Conservation (phyloP, 2,797 vertebrate species). For the Anas acuta region DNA sequence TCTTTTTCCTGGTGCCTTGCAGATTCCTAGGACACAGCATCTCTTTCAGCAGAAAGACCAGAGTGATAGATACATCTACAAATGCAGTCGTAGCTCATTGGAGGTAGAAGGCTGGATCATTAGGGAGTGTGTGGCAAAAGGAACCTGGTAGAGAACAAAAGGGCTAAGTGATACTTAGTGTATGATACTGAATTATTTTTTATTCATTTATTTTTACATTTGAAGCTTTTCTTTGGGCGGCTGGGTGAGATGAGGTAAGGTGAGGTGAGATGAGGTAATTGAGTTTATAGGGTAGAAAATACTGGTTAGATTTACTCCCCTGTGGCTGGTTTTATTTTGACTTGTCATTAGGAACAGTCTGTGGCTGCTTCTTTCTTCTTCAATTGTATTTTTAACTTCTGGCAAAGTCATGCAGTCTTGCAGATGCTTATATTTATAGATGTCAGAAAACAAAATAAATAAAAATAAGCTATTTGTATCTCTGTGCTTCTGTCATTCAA, state of each 20-base stretch:
- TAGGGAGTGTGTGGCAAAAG: background rate
- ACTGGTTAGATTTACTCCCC: background rate
- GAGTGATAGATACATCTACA: background rate
- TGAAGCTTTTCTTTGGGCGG: background rate
- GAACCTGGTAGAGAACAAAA: background rate
- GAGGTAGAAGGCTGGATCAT: background rate
- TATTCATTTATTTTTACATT: background rate
- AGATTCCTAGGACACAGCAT: background rate
- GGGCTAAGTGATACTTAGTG: background rate
- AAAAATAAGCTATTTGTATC: conserved; percentile 34
- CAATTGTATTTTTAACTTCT: conserved; percentile 55
- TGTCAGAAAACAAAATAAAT: conserved; percentile 40
- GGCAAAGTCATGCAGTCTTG: background rate
- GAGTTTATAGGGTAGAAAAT: background rate
- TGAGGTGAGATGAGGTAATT: background rate
- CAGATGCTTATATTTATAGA: conserved; percentile 29
- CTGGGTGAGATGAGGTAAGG: background rate
- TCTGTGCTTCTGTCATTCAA: background rate
- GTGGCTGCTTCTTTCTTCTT: conserved; percentile 13
- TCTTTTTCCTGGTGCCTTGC: background rate
- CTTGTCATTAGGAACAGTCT: background rate
- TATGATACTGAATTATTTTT: background rate
- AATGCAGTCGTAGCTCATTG: background rate
- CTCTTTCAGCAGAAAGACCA: background rate
- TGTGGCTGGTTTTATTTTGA: background rate